These are phyloP conservation scores for Maniola hyperantus DNA, from an alignment of 2,888 invertebrate species.

Conservation along the genomic window DNA sequence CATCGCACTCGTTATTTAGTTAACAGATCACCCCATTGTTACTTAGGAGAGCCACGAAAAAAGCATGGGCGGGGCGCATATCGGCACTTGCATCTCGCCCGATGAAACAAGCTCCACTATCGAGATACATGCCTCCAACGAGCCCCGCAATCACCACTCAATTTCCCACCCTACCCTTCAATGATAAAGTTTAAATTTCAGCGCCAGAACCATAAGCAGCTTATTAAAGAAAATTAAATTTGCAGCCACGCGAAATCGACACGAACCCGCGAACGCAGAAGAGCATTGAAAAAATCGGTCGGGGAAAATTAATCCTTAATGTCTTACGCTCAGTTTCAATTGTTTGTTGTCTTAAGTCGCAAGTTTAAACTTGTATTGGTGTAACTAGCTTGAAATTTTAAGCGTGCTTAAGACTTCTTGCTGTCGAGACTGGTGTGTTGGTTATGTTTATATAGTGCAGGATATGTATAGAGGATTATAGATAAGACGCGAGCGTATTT, in stretches of 20 bases:
- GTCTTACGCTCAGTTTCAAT: slow-evolving; percentile 48
- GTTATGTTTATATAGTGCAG: slow-evolving; percentile 73
- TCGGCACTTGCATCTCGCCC: slow-evolving; percentile 67
- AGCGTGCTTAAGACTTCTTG: slow-evolving; percentile 51
- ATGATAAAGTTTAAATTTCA: slow-evolving; percentile 49
- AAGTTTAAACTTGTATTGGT: slow-evolving; percentile 31
- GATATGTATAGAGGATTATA: slow-evolving; percentile 78
- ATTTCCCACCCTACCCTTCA: slow-evolving; percentile 44
- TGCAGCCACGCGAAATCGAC: slow-evolving; percentile 75
- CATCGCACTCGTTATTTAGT: slow-evolving; percentile 78
- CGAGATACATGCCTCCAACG: slow-evolving; percentile 77
- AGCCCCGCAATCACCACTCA: slow-evolving; percentile 43
- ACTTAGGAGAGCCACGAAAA: slow-evolving; percentile 78
- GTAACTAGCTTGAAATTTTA: slow-evolving; percentile 49
- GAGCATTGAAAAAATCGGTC: slow-evolving; percentile 47
- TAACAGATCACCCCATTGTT: slow-evolving; percentile 81
- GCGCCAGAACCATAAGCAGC: slow-evolving; percentile 48
- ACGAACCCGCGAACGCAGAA: slow-evolving; percentile 65
- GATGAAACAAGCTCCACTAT: slow-evolving; percentile 76
- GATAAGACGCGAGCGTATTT: slow-evolving; percentile 79
- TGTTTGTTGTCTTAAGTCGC: slow-evolving; percentile 34
- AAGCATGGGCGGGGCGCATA: slow-evolving; percentile 78
- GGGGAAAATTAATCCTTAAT: slow-evolving; percentile 59
- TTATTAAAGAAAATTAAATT: slow-evolving; percentile 83
- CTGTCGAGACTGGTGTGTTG: slow-evolving; percentile 37